Conservation (phyloP, 2,888 invertebrate species). For the Amorpha juglandis region DNA sequence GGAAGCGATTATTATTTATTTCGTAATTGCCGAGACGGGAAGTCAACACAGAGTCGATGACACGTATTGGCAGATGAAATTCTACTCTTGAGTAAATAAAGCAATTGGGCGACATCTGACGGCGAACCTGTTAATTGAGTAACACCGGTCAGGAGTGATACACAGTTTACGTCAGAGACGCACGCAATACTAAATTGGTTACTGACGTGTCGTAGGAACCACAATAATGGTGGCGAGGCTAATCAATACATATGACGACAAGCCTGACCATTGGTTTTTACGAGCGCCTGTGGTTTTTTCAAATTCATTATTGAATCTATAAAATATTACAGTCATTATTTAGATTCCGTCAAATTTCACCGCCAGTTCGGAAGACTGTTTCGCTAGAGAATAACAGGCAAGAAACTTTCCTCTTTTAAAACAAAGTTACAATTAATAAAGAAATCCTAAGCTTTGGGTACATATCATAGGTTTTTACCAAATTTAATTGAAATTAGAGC, state of each 20-base stretch:
- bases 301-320: too few species aligned
- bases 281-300: not conserved
- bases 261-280: not conserved
- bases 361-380: too few species aligned
- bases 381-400: too few species aligned
- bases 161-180: conserved; percentile 44
- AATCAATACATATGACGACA: too few species aligned
- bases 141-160: conserved; percentile 45
- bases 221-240: too few species aligned
- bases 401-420: too few species aligned
- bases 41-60: not conserved
- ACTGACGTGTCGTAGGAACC: not conserved
- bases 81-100: conserved; percentile 54
- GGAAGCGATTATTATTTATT: conserved; percentile 83
- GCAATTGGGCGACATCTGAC: conserved; percentile 56
- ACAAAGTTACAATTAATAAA: too few species aligned
- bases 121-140: conserved; percentile 46
- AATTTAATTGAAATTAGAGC: too few species aligned
- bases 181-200: conserved; percentile 26
- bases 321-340: too few species aligned
- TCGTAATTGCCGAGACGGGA: conserved; percentile 57
- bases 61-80: not conserved
- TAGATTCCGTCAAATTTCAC: too few species aligned
- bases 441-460: too few species aligned
- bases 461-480: too few species aligned